Base-by-base conservation (phyloP, 2,113 vertebrate species). In the Haliaeetus leucogaster region DNA sequence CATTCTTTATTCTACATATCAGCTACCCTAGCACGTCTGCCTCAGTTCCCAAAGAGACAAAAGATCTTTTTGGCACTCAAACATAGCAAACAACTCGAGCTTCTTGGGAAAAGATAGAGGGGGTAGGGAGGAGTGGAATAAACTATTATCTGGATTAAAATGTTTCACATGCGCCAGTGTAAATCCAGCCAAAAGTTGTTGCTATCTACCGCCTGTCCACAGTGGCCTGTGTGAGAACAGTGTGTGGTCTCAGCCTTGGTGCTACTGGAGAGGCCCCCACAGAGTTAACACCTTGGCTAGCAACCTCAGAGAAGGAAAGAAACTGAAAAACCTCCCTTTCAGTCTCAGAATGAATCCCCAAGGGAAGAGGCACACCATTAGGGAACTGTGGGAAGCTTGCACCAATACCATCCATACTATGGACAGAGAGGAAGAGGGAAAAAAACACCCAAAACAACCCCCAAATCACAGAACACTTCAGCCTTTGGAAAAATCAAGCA, bases 21-120 rank as follows among this genome's bases (percentile, higher is more conserved):
- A 97, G 97, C 96, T 98, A 97, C 94, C 96, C 91, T 16, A 88
- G 95, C 97, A 98, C 93, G 91, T 97, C 90, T 97, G 94, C 92
- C 97, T 95, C 93, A 82, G 94, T 95, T 95, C 94, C 97, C 94
- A 96, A 94, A 91, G 86, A 97, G 83, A 97, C 97, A 97, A 98
- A 98, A 96, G 97, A 90, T 78, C 95, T 90, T 89, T 95, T 6
- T 97, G 94, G 97, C 97, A 97, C 94, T 97, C 94, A 56, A 94
- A 95, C 90, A 96, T 12, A 42, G 94, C 91, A 97, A 97, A 94
- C 86, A 97, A 86, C 83, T 95, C 67, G 43, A 88, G 53, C 42
- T 94, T 89, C 95, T 95, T 86, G 62, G 42, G 72, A 86, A 87
- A 96, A 96, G 87, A 91, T 55, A 86, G 80, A 86, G 89, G 80